Evolutionary conservation across 2,113 vertebrate species (phyloP), one percentile per base, ranked within the genome.

Genomic region (Rhinichthys klamathensis): DNA sequence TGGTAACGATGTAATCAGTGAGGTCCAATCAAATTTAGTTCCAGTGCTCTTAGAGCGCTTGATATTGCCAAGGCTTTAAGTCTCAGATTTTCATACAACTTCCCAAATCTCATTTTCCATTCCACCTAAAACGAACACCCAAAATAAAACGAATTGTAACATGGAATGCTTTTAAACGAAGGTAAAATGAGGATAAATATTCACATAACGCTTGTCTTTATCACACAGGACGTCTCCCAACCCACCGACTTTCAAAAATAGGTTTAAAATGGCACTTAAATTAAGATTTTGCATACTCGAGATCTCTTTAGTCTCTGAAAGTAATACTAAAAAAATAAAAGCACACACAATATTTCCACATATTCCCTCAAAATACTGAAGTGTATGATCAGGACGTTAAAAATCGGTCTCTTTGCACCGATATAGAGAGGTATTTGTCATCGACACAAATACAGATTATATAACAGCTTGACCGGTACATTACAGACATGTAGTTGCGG

Each of bases 241-340:
- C 65, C 60, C 32, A 41, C 32, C 4, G 21, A 69, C 30, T 77
- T 21, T 87, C 81, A 82, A 69, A 80, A 58, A 69, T 5, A 35
- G 8, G n/a, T 74, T 25, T 61, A 75, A 84, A 88, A 87, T 88
- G 87, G 89, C 89, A 90, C 89, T 88, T 89, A 87, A 87, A 87
- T 89, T 21, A 89, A 89, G 83, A 67, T 81, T 79, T 90, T 90
- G 88, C 89, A 90, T 90, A 90, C 82, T 80, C 12, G 75, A 86
- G 82, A 74, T 80, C 46, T 56, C 51, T 21, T 56, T 7, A 56
- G 18, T 56, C 51, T 75, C 73, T 70, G 38, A 76, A 87, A 83
- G 41, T 49, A 87, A 87, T 76, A 51, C 49, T 87, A 85, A 69
- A 84, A 88, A 90, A 90, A 87, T 73, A 88, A 82, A 87, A 83